Percentiles rank a stretch among this genome's conserved stretches.
phyloP scores from a whole-genome alignment of 2,888 invertebrate species.

The Ophioninae sp. region DNA sequence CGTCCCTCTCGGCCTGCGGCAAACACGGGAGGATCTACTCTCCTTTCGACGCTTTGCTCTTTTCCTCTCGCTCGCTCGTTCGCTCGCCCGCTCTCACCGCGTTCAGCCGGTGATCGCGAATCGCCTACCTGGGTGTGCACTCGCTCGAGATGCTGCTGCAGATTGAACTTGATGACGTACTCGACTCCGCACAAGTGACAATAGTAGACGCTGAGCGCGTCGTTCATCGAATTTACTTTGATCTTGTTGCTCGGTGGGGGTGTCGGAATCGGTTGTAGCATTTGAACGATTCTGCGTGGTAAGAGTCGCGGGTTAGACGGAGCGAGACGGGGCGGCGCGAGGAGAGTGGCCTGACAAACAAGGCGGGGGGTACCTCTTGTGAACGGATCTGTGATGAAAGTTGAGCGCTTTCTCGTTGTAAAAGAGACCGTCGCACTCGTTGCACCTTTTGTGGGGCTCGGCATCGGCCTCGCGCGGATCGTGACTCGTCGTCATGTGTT shows the following conservation, averaged over 20 bases:
- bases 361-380: slow-evolving; percentile 81
- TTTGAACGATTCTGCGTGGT: slow-evolving; percentile 79
- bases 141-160: slow-evolving; percentile 81
- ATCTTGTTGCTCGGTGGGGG: slow-evolving; percentile 83
- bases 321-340: neutral
- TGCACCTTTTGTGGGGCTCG: slow-evolving; percentile 80
- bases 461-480: slow-evolving; percentile 73
- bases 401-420: slow-evolving; percentile 83
- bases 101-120: no score
- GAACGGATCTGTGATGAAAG: slow-evolving; percentile 83
- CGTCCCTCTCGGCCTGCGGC: slow-evolving; percentile 82
- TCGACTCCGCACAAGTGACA: slow-evolving; percentile 86
- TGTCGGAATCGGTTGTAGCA: slow-evolving; percentile 81
- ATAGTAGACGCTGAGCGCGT: slow-evolving; percentile 82
- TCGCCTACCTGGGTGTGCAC: slow-evolving; percentile 75
- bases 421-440: slow-evolving; percentile 84
- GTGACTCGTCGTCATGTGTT: slow-evolving; percentile 83
- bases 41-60: slow-evolving; percentile 17
- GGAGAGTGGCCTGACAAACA: neutral
- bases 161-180: slow-evolving; percentile 86
- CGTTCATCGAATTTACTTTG: slow-evolving; percentile 82
- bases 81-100: neutral
- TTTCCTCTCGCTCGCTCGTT: neutral
- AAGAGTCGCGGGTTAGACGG: no score
- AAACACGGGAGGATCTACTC: no score